Evolutionary conservation across 2,797 vertebrate species (phyloP).

Genomic region (Masticophis lateralis): DNA sequence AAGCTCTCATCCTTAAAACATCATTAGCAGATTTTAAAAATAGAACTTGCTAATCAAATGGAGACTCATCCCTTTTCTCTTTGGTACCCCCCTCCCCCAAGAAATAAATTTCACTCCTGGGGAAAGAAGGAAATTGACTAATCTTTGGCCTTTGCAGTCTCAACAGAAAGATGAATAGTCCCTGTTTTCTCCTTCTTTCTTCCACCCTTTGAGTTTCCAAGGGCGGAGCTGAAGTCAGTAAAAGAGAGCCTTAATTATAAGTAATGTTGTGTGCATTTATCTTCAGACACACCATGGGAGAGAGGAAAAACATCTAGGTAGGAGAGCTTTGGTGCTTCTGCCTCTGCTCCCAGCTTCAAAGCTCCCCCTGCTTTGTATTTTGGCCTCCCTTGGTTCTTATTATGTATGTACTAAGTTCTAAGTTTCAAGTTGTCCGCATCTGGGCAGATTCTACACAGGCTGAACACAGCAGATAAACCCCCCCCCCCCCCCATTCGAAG

Average conservation of each 20-base stretch:
- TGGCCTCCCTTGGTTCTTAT: constrained; percentile 7
- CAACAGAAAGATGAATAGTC: constrained; percentile 20
- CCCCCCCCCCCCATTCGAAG: background rate
- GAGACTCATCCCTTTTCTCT: background rate
- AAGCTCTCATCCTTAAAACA: background rate
- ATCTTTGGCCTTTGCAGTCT: background rate
- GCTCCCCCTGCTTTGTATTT: background rate
- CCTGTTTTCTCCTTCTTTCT: background rate
- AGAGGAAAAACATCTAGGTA: constrained; percentile 11
- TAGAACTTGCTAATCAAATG: background rate
- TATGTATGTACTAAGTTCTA: background rate
- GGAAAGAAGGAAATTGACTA: constrained; percentile 1
- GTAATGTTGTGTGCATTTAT: constrained; percentile 22
- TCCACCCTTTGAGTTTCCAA: background rate
- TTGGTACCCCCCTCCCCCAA: background rate
- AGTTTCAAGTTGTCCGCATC: background rate
- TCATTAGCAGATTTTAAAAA: background rate
- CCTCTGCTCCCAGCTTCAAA: background rate
- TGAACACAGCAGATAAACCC: background rate
- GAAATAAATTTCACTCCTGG: background rate
- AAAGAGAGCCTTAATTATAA: constrained; percentile 1
- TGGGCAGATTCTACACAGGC: background rate
- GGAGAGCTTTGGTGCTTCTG: background rate
- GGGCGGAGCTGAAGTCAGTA: constrained; percentile 15
- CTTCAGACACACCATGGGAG: constrained; percentile 20